These are phyloP conservation scores for Andrena trimmerana DNA, from an alignment of 2,888 invertebrate species.

Conservation along the genomic window DNA sequence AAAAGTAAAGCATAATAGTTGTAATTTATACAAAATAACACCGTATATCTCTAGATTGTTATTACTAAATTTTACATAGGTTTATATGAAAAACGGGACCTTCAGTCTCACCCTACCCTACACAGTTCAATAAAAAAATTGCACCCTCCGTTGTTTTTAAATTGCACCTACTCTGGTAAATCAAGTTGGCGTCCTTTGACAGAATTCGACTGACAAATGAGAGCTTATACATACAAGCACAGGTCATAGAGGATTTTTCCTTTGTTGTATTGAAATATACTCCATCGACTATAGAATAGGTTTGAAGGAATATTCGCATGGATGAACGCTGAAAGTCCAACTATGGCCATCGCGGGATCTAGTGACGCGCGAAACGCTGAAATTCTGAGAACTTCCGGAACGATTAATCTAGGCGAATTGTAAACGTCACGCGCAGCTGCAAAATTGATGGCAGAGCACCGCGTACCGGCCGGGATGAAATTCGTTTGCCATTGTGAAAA, in stretches of 20 bases:
- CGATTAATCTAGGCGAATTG: conserved; percentile 70
- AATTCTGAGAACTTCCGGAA: conserved; percentile 67
- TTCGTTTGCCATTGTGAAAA: conserved; percentile 72
- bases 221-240: too few species aligned
- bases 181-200: too few species aligned
- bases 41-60: too few species aligned
- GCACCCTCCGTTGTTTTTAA: too few species aligned
- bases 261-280: conserved; percentile 1
- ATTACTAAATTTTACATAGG: too few species aligned
- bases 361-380: conserved; percentile 52
- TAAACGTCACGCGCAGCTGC: conserved; percentile 73
- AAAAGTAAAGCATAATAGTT: too few species aligned
- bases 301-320: not conserved
- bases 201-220: too few species aligned
- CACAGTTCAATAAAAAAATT: too few species aligned
- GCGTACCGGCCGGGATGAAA: conserved; percentile 61
- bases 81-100: too few species aligned
- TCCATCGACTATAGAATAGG: not conserved
- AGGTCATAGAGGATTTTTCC: not conserved
- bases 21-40: too few species aligned
- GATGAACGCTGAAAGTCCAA: conserved; percentile 7
- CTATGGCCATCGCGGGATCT: conserved; percentile 26
- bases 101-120: too few species aligned
- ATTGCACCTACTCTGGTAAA: too few species aligned
- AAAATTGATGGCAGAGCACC: conserved; percentile 71